Evolutionary conservation across 2,797 vertebrate species (phyloP).

Genomic region (Cossypha niveicapilla): DNA sequence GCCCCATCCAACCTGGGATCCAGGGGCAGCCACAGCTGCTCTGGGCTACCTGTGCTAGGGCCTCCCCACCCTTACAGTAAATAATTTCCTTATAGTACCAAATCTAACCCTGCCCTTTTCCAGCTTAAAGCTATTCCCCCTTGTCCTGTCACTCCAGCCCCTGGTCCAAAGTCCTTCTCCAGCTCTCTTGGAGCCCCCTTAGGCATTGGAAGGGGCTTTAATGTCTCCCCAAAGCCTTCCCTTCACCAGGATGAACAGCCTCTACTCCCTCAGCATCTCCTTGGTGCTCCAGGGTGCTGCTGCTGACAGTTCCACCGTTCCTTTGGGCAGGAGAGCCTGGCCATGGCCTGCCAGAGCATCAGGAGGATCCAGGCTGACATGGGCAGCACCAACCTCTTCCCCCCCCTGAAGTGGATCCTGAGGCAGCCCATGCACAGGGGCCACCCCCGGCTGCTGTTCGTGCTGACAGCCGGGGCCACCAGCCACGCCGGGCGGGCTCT

Average conservation of each 20-base stretch:
- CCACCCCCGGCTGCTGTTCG: conserved; percentile 89
- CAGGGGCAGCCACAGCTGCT: background rate
- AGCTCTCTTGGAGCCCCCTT: background rate
- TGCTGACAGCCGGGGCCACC: conserved; percentile 83
- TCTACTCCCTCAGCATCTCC: background rate
- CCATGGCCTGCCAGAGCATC: conserved; percentile 84
- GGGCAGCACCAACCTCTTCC: conserved; percentile 87
- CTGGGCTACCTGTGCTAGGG: background rate
- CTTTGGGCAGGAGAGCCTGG: conserved; percentile 81
- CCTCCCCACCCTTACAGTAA: background rate
- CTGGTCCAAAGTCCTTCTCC: background rate
- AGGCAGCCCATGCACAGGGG: conserved; percentile 85
- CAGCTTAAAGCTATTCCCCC: background rate
- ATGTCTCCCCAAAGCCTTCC: background rate
- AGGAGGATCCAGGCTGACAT: conserved; percentile 84
- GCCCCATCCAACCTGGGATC: accelerated
- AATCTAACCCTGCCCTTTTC: background rate
- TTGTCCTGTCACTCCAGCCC: background rate
- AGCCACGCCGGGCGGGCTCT: conserved; percentile 88
- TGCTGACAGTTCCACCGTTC: background rate
- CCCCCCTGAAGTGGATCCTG: conserved; percentile 86
- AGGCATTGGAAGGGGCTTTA: background rate
- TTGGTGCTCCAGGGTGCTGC: background rate
- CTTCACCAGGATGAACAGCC: background rate
- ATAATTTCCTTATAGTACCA: background rate